Evolutionary conservation across 2,888 invertebrate genomes (phyloP).

Genomic region (Netelia melanura): DNA sequence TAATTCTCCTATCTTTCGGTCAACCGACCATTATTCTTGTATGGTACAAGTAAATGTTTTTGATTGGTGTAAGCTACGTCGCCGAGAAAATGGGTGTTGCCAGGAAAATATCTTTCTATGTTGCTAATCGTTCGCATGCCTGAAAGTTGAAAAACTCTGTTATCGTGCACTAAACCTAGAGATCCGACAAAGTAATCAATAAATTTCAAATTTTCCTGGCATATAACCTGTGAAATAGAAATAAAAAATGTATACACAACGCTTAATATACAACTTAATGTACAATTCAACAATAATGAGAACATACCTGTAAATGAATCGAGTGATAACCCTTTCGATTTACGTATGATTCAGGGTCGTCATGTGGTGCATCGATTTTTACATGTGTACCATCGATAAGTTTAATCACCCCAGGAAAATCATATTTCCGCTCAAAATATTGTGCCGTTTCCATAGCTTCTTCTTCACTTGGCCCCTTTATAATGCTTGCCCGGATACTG

Average conservation of each 20-base stretch:
- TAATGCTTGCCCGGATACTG: constrained; percentile 11
- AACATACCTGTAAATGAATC: constrained; percentile 52
- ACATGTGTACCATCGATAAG: constrained; percentile 29
- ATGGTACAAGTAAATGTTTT: constrained; percentile 27
- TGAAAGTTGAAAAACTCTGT: constrained; percentile 40
- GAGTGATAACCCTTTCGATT: constrained; percentile 51
- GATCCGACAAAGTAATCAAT: constrained; percentile 51
- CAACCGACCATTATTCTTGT: constrained; percentile 41
- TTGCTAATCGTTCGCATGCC: background rate
- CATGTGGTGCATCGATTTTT: constrained; percentile 23
- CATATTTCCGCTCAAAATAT: constrained; percentile 42
- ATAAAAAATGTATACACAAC: too few relatives aligned
- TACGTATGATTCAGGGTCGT: constrained; percentile 34
- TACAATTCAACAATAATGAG: background rate
- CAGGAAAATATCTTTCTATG: constrained; percentile 15
- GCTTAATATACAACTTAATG: background rate
- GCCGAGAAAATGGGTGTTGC: constrained; percentile 29
- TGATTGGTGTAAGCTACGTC: constrained; percentile 36
- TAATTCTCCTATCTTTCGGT: constrained; percentile 17
- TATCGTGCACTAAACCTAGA: constrained; percentile 46
- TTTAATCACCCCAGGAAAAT: constrained; percentile 44
- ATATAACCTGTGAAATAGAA: background rate
- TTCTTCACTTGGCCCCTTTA: constrained; percentile 39
- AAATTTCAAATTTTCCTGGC: constrained; percentile 25
- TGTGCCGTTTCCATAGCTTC: constrained; percentile 19